Evolutionary conservation across 2,888 invertebrate genomes (phyloP), one percentile per base, ranked within the genome.

Genomic region (Rotaria sp.): DNA sequence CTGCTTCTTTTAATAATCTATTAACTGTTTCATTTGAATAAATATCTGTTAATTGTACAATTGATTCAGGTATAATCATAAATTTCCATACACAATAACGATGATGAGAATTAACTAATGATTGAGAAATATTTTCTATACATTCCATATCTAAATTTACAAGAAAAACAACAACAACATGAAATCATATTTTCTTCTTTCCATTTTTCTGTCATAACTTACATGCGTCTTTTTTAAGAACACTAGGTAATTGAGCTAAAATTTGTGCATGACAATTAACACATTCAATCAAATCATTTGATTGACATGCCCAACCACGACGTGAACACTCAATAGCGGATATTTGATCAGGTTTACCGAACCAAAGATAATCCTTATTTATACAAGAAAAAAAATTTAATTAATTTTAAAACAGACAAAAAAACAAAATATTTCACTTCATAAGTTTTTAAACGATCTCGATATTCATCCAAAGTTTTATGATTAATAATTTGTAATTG

Each of bases 241-340:
- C 30, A 67, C 67, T 67, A 30, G 67, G 67, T 21, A 67, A 67
- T 67, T 30, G 67, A 35, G 67, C 67, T 1, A 15, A 18, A 21
- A 67, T 67, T 67, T 67, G 35, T 67, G 35, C 67, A 67, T 67
- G 67, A 26, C 86, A 86, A 38, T 57, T 15, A 2, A 30, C 30
- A 80, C 86, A 86, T 74, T 86, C 74, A 41, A 86, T 26, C 45
- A 67, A 84, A 57, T 86, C 86, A 55, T 80, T 84, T n/a, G 38
- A 41, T 52, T 55, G 48, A 74, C 84, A 84, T 50, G 84, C 24
- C 86, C 86, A 86, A 21, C 86, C 86, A 50, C 74, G 86, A 26
- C 86, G 41, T 30, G 86, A 84, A 35, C 86, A 86, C 80, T 86
- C 86, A 38, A 86, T 84, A 13, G 86, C 84, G 13, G 84, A 86